Conservation (phyloP, 2,888 invertebrate species). For the Agriopis aurantiaria region DNA sequence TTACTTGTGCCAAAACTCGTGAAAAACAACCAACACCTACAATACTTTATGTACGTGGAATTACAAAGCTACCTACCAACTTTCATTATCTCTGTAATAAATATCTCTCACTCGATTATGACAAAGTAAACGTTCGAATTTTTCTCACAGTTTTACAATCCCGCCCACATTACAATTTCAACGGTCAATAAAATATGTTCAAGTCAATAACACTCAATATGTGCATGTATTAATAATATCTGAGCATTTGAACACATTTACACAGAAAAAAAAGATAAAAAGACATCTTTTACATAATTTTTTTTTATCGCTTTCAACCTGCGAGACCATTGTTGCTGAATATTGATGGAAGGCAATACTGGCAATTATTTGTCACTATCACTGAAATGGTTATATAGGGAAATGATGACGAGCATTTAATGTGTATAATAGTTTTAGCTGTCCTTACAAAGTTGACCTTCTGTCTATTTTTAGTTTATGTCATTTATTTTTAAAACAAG, state of each 20-base stretch:
- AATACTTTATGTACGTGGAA: neutral
- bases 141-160: slow-evolving; percentile 32
- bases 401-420: neutral
- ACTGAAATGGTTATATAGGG: too few relatives aligned
- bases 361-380: too few relatives aligned
- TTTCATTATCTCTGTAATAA: slow-evolving; percentile 41
- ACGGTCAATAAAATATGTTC: slow-evolving; percentile 30
- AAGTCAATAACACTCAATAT: slow-evolving; percentile 32
- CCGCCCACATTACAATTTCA: slow-evolving; percentile 33
- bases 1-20: too few relatives aligned
- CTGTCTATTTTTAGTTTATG: neutral
- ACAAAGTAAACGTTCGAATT: slow-evolving; percentile 15
- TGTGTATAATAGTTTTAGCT: neutral
- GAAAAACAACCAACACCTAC: too few relatives aligned
- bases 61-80: slow-evolving; percentile 1
- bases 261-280: neutral
- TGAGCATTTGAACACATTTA: slow-evolving; percentile 17
- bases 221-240: slow-evolving; percentile 34
- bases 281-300: neutral
- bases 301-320: neutral
- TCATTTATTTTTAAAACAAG: slow-evolving; percentile 29
- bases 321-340: too few relatives aligned
- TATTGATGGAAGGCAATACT: too few relatives aligned
- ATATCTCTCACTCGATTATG: slow-evolving; percentile 47
- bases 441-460: neutral